phyloP scores from a whole-genome alignment of 1,140 invertebrate genomes.

The Eulimnadia texana region DNA sequence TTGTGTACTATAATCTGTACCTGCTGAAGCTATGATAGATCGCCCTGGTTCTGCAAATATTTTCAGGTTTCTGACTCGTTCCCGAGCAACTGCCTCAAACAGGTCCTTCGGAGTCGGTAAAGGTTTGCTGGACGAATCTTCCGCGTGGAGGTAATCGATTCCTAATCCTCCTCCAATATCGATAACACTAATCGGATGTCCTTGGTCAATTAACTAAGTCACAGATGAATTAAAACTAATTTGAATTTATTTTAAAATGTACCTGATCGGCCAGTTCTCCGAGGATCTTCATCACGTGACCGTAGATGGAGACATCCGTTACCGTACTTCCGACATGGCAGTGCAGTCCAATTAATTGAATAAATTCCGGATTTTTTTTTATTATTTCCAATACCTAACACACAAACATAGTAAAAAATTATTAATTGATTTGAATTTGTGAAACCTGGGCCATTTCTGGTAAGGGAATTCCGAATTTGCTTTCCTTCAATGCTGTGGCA shows the following conservation, averaged over 20 bases:
- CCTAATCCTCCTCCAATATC: slow-evolving; percentile 33
- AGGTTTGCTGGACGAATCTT: slow-evolving; percentile 18
- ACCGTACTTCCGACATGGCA: slow-evolving; percentile 31
- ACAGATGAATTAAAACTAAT: neutral
- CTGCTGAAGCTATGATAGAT: slow-evolving; percentile 30
- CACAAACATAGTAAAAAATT: neutral
- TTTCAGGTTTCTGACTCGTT: slow-evolving; percentile 20
- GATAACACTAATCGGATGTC: slow-evolving; percentile 18
- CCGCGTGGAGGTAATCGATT: slow-evolving; percentile 24
- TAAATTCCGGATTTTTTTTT: neutral
- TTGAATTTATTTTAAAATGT: neutral
- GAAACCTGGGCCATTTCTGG: slow-evolving; percentile 19
- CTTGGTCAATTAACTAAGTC: slow-evolving; percentile 6
- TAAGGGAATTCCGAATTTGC: slow-evolving; percentile 26
- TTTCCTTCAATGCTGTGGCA: slow-evolving; percentile 22
- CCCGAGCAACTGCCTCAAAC: slow-evolving; percentile 16
- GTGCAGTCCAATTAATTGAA: slow-evolving; percentile 28
- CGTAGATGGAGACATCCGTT: slow-evolving; percentile 21
- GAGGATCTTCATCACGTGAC: slow-evolving; percentile 21
- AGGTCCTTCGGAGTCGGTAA: slow-evolving; percentile 20
- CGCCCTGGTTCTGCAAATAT: slow-evolving; percentile 32
- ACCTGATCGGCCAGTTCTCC: slow-evolving; percentile 17
- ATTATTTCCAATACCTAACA: slow-evolving; percentile 10
- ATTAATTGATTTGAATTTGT: neutral
- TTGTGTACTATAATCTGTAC: no score